Conservation (phyloP, 2,888 invertebrate species). For the Euzophera pinguis region DNA sequence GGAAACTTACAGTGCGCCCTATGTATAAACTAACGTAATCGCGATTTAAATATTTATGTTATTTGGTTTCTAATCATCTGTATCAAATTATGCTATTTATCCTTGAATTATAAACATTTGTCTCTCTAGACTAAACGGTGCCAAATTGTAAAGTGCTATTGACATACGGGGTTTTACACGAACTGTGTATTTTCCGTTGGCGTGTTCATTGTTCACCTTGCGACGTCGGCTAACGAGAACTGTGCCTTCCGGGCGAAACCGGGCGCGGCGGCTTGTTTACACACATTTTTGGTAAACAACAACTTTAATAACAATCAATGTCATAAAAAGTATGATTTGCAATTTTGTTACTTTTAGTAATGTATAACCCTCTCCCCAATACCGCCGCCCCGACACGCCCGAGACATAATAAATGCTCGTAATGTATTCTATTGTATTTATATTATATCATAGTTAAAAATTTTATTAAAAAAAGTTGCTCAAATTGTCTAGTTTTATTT, state of each 20-base stretch:
- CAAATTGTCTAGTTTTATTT: conserved; percentile 47
- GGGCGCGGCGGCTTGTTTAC: conserved; percentile 25
- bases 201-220: conserved; percentile 22
- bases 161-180: too few relatives aligned
- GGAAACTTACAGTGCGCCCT: too few relatives aligned
- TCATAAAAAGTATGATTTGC: not conserved
- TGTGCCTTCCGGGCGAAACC: conserved; percentile 58
- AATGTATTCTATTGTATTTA: conserved; percentile 74
- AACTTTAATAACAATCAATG: not conserved
- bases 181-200: too few relatives aligned
- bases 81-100: too few relatives aligned
- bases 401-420: conserved; percentile 68
- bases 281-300: not conserved
- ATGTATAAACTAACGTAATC: too few relatives aligned
- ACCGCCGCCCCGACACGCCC: conserved; percentile 36
- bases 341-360: not conserved
- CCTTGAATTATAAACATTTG: too few relatives aligned
- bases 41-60: too few relatives aligned
- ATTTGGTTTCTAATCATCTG: too few relatives aligned
- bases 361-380: not conserved
- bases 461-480: conserved; percentile 76
- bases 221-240: conserved; percentile 40
- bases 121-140: too few relatives aligned
- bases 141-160: too few relatives aligned
- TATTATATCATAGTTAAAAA: conserved; percentile 63